A percentile compares a stretch with the other conserved stretches of the same genome.
Conservation (phyloP, 2,888 invertebrate genomes). For the Ophioninae sp. region DNA sequence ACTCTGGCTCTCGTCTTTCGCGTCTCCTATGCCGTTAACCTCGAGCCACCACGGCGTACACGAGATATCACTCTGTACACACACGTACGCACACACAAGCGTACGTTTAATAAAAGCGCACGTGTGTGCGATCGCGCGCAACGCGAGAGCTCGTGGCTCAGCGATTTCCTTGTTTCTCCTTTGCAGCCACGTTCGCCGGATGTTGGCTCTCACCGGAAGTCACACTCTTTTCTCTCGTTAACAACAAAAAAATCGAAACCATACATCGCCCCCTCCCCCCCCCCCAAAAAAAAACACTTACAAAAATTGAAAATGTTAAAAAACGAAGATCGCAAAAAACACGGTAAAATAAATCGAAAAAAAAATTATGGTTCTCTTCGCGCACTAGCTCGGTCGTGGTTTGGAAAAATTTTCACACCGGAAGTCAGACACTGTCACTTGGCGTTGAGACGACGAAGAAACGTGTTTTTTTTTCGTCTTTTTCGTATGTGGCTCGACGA, state of each 20-base stretch:
- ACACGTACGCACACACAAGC: slow-evolving; percentile 4
- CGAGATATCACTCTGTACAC: not conserved
- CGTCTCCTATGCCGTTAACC: slow-evolving; percentile 22
- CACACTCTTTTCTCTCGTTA: not conserved
- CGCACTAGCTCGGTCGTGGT: not conserved
- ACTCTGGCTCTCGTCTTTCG: slow-evolving; percentile 25
- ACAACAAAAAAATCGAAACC: not conserved
- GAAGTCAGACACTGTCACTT: not conserved
- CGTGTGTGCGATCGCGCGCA: not conserved
- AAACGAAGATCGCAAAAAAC: not conserved
- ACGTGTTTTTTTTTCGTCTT: not conserved
- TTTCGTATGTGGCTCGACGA: not conserved
- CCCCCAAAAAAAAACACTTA: no score
- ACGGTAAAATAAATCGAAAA: not conserved
- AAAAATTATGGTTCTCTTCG: not conserved
- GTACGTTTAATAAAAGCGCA: not conserved
- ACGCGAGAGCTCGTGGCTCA: slow-evolving; percentile 14
- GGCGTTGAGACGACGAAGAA: not conserved
- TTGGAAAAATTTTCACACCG: not conserved
- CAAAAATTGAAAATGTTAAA: no score
- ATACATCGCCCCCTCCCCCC: no score
- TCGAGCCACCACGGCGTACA: not conserved
- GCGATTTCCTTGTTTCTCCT: slow-evolving; percentile 33
- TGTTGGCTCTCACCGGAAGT: slow-evolving; percentile 40
- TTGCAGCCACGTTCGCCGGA: not conserved